Conservation (phyloP, 2,797 vertebrate species). For the Tokudaia tokunoshimensis region DNA sequence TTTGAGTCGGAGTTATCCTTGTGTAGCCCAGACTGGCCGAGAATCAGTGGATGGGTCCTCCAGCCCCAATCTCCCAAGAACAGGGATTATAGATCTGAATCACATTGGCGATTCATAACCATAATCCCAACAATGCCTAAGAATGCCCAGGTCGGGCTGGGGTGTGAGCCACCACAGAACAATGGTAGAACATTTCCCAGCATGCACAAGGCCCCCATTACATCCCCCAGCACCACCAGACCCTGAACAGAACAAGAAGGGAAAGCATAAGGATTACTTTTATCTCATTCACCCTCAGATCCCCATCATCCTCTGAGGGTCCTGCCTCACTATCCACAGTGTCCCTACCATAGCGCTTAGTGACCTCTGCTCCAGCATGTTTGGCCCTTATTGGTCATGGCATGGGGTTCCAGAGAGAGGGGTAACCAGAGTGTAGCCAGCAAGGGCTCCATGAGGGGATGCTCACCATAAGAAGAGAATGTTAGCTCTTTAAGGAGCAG, state of each 20-base stretch:
- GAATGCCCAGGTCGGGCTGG: not conserved
- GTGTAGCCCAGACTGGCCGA: not conserved
- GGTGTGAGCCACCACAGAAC: not conserved
- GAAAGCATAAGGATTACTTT: not conserved
- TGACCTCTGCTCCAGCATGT: not conserved
- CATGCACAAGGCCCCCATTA: not conserved
- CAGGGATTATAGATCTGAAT: not conserved
- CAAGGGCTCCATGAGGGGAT: not conserved
- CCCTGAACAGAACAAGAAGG: not conserved
- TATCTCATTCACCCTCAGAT: not conserved
- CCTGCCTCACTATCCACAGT: not conserved
- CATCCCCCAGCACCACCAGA: too few relatives aligned
- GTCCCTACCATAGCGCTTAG: not conserved
- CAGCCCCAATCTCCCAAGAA: not conserved
- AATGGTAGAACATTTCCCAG: not conserved
- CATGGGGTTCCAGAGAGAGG: not conserved
- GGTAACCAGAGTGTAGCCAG: not conserved
- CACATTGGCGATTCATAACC: not conserved
- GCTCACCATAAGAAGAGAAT: not conserved
- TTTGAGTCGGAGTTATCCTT: not conserved
- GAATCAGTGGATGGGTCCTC: not conserved
- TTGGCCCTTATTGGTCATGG: fast-evolving
- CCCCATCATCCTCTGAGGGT: too few relatives aligned
- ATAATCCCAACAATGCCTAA: not conserved
- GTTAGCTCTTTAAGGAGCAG: not conserved